Evolutionary conservation across 2,113 vertebrate genomes (phyloP).

Genomic region (Malurus melanocephalus): DNA sequence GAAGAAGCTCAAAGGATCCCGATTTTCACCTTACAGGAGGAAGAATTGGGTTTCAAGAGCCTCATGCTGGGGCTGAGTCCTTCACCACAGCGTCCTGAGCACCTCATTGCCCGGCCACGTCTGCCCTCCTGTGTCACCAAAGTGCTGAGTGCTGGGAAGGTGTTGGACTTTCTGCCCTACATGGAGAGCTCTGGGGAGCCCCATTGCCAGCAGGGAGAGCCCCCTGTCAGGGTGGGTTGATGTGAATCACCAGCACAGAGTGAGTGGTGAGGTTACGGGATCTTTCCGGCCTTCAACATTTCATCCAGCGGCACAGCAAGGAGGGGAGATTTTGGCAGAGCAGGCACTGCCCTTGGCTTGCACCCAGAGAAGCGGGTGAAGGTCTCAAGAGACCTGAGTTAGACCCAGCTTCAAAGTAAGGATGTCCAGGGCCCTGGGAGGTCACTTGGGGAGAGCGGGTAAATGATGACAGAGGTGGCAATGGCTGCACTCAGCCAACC

Average conservation of each 20-base stretch:
- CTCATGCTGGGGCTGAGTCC: neutral
- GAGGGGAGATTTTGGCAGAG: neutral
- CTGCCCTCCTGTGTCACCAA: neutral
- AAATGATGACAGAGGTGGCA: neutral
- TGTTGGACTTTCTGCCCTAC: neutral
- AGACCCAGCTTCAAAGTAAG: neutral
- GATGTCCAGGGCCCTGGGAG: neutral
- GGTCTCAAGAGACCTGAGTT: neutral
- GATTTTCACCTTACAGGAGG: conserved; percentile 71
- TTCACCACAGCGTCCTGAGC: neutral
- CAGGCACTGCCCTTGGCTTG: neutral
- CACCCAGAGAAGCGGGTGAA: neutral
- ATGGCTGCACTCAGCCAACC: neutral
- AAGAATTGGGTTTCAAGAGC: conserved; percentile 56
- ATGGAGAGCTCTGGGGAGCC: neutral
- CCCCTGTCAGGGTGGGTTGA: rapidly evolving
- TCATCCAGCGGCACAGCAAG: rapidly evolving
- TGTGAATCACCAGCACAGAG: rapidly evolving
- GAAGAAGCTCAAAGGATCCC: conserved; percentile 58
- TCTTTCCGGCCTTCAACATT: neutral
- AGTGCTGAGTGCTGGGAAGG: neutral
- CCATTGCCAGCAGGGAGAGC: rapidly evolving
- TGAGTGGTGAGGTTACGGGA: neutral
- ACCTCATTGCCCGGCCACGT: rapidly evolving
- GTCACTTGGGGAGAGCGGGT: neutral